Evolutionary conservation across 2,888 invertebrate species (phyloP).

Genomic region (Eupithecia dodoneata): DNA sequence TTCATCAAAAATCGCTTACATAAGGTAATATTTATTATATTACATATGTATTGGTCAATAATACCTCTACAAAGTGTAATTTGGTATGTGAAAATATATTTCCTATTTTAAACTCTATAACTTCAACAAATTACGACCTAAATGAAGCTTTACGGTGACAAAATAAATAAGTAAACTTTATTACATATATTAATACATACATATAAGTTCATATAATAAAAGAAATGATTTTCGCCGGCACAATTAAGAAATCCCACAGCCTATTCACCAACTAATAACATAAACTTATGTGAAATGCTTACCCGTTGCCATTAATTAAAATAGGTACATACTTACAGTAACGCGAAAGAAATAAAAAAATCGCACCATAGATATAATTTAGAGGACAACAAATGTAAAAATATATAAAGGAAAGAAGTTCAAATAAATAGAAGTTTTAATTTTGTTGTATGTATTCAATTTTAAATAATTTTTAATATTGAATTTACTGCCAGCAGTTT

Average conservation of each 20-base stretch:
- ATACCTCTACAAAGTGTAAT: conserved; percentile 1
- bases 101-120: background rate
- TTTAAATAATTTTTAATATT: background rate
- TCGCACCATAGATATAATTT: conserved; percentile 34
- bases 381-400: conserved; percentile 37
- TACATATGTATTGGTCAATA: background rate
- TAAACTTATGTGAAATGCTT: conserved; percentile 59
- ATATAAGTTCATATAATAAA: background rate
- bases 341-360: conserved; percentile 23
- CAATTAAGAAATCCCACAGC: conserved; percentile 52
- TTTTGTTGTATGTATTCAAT: conserved; percentile 5
- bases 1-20: background rate
- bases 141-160: background rate
- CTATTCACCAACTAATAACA: conserved; percentile 48
- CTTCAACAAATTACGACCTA: background rate
- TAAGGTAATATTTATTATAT: background rate
- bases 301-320: conserved; percentile 58
- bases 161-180: background rate
- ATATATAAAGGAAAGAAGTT: background rate
- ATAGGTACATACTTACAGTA: conserved; percentile 34
- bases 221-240: conserved; percentile 39
- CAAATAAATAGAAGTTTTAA: background rate
- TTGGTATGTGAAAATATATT: background rate
- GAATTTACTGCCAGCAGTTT: conserved; percentile 7
- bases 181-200: background rate